Evolutionary conservation across 1,140 invertebrate genomes (phyloP), one percentile per base, ranked within the genome.

Genomic region (Orchesella cincta): DNA sequence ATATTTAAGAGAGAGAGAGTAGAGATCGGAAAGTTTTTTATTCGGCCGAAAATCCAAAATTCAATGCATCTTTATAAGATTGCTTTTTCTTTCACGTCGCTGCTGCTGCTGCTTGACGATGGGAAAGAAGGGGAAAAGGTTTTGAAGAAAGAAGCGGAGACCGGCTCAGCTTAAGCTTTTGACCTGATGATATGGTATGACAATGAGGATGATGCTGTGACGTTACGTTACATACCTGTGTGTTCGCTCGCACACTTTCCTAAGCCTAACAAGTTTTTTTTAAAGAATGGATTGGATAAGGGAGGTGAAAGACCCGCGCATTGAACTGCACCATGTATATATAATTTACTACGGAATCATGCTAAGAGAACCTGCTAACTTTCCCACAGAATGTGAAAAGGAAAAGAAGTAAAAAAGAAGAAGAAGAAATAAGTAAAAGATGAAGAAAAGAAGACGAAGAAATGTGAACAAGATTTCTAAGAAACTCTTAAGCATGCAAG

Each of bases 301-400:
- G 33, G 33, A 67, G 62, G 62, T 67, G 62, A 67, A 67, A 67
- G 62, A 67, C 62, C 62, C 28, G 29, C 62, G 14, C 62, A 12
- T 33, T 33, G 23, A 28, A 62, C 3, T 28, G 23, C 54, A n/a
- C 23, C 8, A 67, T 67, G 28, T 33, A 67, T 29, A 23, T 67
- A 67, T 67, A 67, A 67, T 67, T 33, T 67, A 67, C 28, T 29
- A 28, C 1, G 26, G 62, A 67, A 67, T 67, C 62, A 29, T 67
- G 62, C 62, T 31, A 67, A 29, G 29, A 67, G 62, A 67, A 67
- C n/a, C 62, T 67, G 62, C 62, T n/a, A 67, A 31, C 62, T 67
- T 67, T 67, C 62, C 62, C 62, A 67, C 62, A 67, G 26, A 33
- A 23, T 12, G 23, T 12, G 33, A 67, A 33, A 67, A 67, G 23